Base-by-base conservation (phyloP, 2,797 vertebrate species). In the Catharus ustulatus region DNA sequence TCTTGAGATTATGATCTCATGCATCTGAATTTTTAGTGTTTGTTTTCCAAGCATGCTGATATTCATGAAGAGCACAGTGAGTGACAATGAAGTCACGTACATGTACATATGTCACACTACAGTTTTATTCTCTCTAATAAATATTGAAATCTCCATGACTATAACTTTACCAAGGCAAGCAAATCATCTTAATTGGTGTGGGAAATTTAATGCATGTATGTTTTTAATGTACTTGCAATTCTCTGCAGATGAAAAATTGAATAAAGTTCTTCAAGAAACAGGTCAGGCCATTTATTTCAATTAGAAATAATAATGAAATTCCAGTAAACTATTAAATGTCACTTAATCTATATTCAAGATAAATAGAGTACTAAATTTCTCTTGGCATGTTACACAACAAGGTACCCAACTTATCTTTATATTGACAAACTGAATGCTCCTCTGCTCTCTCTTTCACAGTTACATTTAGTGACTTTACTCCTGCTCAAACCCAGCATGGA, bases 251-350 rank as follows among this genome's bases (percentile, higher is more conserved):
- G 45, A 87, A 92, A 95, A 90, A 85, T 76, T 88, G 63, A 95
- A 95, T 87, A 92, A 97, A 88, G 78, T 93, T 97, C 81, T 74
- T 95, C 74, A 95, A 87, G 81, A 95, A 95, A 89, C 55, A 84
- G 80, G 51, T 90, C 79, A 90, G 90, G 91, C 61, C 91, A 97
- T 97, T 97, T 96, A 96, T 97, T 97, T 97, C 87, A 94, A 96
- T 98, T 97, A 98, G 92, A 96, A 96, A 94, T 83, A 61, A 92
- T 97, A 98, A 97, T 95, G 94, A 96, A 97, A 98, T 96, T 94
- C 96, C 91, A 96, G 94, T 95, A 96, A 97, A 96, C 93, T 97
- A 97, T 96, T 96, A 98, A 96, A 96, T 97, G 97, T 95, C 96
- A 97, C 86, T 96, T 97, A 96, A 94, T 96, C 94, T 96, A 93